Conservation (phyloP, 2,113 vertebrate species). For the Zingel zingel region DNA sequence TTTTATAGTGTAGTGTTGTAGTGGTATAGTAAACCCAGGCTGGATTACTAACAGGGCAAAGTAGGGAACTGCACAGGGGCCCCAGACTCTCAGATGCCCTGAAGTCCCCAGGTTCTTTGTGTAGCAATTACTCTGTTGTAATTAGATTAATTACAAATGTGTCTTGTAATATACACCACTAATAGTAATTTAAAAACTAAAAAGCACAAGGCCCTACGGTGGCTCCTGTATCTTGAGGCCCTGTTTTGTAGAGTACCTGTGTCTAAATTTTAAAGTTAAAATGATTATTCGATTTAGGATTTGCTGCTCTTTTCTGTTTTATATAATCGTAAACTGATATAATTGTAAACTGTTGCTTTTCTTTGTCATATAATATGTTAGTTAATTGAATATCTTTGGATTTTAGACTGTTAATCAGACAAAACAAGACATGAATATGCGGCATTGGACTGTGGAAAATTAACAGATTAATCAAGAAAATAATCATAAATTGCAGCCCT, state of each 20-base stretch:
- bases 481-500: background rate
- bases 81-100: background rate
- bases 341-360: background rate
- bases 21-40: constrained; percentile 1
- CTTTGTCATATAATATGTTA: background rate
- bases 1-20: background rate
- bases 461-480: background rate
- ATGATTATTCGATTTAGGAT: background rate
- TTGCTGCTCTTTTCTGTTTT: background rate
- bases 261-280: background rate
- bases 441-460: background rate
- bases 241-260: background rate
- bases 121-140: constrained; percentile 6
- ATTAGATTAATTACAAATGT: constrained; percentile 12
- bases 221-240: background rate
- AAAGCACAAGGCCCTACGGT: background rate
- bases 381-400: background rate
- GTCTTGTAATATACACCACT: background rate
- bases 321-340: background rate
- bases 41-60: constrained; percentile 1
- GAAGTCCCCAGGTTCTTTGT: background rate
- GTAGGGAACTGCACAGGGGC: background rate
- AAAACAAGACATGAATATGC: background rate
- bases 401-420: background rate
- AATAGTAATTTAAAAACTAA: constrained; percentile 10